Evolutionary conservation across 1,140 invertebrate species (phyloP), one percentile per base, ranked within the genome.

Genomic region (Daktulosphaira vitifoliae): DNA sequence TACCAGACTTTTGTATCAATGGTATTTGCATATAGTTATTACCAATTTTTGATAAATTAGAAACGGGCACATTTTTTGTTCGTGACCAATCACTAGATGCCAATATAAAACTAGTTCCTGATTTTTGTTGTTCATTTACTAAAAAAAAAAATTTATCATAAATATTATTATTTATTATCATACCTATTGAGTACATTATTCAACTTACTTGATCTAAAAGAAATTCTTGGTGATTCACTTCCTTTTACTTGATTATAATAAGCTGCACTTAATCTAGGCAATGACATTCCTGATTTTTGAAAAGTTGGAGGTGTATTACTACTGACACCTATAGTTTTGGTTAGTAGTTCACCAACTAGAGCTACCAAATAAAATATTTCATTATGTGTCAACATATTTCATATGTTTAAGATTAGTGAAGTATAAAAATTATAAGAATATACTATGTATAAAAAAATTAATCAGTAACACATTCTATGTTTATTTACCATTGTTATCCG

Each of bases 1-100:
- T 29, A 6, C 16, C 16, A 33, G 42, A 1, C 13, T 48, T 62
- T 62, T 48, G 56, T 13, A 62, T 44, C 1, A 59, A 42, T 13
- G 54, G 42, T 62, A 62, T 62, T 62, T 62, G 56, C 56, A 62
- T 62, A 48, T 46, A 59, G 26, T 59, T 59, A 8, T 15, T 7
- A 20, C 44, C 44, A 6, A 59, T 11, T 46, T 59, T 59, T 59
- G 26, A 39, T 62, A 62, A 22, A 48, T 5, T 62, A 18, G 56
- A 33, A 5, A 62, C 44, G 4, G 56, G 56, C 3, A 62, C 42
- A 20, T 48, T 62, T 46, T 62, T 62, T 29, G n/a, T 33, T 1
- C 42, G 42, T 2, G 54, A 16, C 33, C 52, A 39, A 54, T 54
- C 53, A 33, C 44, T 62, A 13, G 56, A 29, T 22, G 56, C 29